phyloP scores from a whole-genome alignment of 2,113 vertebrate species.

The Hippocampus barbouri region DNA sequence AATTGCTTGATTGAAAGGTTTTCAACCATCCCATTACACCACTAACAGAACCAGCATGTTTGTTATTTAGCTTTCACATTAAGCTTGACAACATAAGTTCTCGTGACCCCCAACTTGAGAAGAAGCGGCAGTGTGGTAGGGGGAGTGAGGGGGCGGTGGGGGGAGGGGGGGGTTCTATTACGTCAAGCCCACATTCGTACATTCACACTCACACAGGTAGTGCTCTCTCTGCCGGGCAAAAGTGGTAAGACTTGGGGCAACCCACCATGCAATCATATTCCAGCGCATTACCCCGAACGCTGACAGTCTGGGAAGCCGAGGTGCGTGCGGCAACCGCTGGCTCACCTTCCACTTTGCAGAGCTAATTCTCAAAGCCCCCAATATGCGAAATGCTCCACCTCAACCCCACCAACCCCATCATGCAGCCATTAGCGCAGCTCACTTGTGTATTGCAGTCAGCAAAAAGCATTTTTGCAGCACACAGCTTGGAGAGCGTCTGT shows the following conservation, averaged over 20 bases:
- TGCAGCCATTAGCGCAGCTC: neutral
- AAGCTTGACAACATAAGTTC: neutral
- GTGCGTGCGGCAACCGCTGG: neutral
- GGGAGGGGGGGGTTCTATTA: neutral
- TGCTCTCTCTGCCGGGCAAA: slow-evolving; percentile 48
- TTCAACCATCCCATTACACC: neutral
- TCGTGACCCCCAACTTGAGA: neutral
- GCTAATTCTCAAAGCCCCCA: slow-evolving; percentile 10
- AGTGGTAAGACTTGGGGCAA: neutral
- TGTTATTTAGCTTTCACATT: neutral
- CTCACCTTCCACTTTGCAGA: neutral
- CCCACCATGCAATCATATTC: neutral
- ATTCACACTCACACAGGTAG: neutral
- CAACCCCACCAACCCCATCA: slow-evolving; percentile 9
- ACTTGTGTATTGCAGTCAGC: neutral
- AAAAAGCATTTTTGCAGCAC: neutral
- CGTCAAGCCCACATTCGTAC: neutral
- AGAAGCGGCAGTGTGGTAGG: neutral
- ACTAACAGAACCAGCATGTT: neutral
- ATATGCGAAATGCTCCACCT: slow-evolving; percentile 12
- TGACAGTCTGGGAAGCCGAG: neutral
- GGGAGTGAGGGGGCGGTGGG: too few relatives aligned
- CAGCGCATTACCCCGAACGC: neutral
- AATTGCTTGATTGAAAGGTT: neutral
- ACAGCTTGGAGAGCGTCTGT: neutral